Conservation (phyloP, 1,140 invertebrate species). For the Calephelis nemesis region DNA sequence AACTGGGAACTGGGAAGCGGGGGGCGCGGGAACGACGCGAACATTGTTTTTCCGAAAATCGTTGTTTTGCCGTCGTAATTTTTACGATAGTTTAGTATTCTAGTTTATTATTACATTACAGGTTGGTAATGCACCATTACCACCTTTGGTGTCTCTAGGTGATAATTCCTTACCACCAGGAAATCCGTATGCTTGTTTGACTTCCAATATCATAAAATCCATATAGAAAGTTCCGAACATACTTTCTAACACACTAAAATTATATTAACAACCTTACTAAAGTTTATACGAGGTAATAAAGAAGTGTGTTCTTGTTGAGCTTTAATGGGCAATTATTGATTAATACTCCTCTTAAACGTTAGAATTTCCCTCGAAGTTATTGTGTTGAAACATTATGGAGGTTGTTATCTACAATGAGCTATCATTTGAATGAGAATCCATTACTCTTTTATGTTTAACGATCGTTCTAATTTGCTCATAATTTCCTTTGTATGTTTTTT, state of each 20-base stretch:
- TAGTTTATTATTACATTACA: no score
- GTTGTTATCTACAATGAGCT: constrained; percentile 62
- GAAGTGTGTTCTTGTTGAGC: constrained; percentile 57
- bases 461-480: constrained; percentile 66
- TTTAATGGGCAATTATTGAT: constrained; percentile 66
- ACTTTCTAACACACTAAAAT: constrained; percentile 17
- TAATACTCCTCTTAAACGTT: constrained; percentile 64
- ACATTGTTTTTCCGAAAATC: no score
- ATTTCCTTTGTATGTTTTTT: constrained; percentile 58
- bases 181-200: no score
- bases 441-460: constrained; percentile 71
- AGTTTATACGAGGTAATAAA: constrained; percentile 47
- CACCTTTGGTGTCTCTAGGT: no score
- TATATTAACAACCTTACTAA: constrained; percentile 36
- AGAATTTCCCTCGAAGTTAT: constrained; percentile 65
- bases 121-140: no score
- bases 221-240: constrained; percentile 8
- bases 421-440: constrained; percentile 69
- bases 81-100: no score
- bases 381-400: constrained; percentile 65
- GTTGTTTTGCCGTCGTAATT: no score
- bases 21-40: no score
- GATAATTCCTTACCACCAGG: no score
- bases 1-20: no score
- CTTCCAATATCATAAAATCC: no score